phyloP scores from a whole-genome alignment of 2,113 vertebrate genomes.

The Sinocyclocheilus rhinocerous region DNA sequence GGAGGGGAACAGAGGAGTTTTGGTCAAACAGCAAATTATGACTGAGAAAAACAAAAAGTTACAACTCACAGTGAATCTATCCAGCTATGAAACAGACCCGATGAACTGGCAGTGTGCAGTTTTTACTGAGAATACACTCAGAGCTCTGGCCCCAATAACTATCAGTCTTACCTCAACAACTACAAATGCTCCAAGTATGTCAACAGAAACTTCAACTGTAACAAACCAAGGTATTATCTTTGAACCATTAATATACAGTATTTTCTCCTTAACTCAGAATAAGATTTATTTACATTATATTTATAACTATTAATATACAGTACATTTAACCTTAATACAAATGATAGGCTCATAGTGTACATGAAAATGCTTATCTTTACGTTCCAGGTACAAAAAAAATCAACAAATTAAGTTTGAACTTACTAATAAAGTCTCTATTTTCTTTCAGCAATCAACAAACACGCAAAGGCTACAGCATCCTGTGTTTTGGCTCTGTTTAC shows the following conservation, averaged over 20 bases:
- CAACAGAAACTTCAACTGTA: not conserved
- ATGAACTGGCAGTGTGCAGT: slow-evolving; percentile 53
- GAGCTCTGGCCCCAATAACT: slow-evolving; percentile 37
- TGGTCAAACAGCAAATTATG: slow-evolving; percentile 44
- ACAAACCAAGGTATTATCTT: not conserved
- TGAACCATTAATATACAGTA: not conserved
- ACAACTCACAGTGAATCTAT: slow-evolving; percentile 43
- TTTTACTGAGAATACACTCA: slow-evolving; percentile 44
- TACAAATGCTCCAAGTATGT: not conserved
- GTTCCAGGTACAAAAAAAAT: not conserved
- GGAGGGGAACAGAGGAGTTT: slow-evolving; percentile 31
- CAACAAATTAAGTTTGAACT: not conserved
- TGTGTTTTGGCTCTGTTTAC: not conserved
- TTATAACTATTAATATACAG: not conserved
- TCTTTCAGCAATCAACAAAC: not conserved
- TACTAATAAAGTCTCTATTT: not conserved
- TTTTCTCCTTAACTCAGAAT: too few relatives aligned
- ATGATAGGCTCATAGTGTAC: not conserved
- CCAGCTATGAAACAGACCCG: slow-evolving; percentile 28
- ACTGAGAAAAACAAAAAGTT: not conserved
- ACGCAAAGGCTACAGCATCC: not conserved
- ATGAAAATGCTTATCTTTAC: not conserved
- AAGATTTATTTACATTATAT: too few relatives aligned
- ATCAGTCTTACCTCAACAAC: not conserved
- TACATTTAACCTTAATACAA: not conserved